A percentile compares a stretch with the other conserved stretches of the same genome.
phyloP scores from a whole-genome alignment of 2,797 vertebrate species.

The Coendou prehensilis region DNA sequence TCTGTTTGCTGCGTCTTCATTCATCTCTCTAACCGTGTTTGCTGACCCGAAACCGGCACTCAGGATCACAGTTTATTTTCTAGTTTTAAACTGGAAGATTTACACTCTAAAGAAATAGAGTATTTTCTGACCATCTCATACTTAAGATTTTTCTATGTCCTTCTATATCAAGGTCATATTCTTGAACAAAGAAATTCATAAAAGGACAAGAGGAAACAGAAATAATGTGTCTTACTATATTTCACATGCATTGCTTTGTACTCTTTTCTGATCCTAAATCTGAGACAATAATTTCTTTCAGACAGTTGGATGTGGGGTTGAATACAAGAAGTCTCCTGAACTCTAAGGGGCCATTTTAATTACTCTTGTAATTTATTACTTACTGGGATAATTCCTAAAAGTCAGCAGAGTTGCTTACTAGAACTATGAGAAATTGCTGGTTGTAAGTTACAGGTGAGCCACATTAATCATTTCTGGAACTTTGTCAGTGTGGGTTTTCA shows the following conservation, averaged over 20 bases:
- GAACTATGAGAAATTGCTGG: slow-evolving; percentile 75
- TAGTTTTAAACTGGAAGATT: background rate
- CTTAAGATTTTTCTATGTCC: background rate
- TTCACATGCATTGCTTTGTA: background rate
- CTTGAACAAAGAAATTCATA: background rate
- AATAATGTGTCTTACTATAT: background rate
- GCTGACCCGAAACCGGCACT: background rate
- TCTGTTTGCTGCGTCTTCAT: background rate
- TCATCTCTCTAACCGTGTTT: background rate
- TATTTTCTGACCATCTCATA: slow-evolving; percentile 17
- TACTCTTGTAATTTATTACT: slow-evolving; percentile 82
- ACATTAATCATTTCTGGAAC: slow-evolving; percentile 75
- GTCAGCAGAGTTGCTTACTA: slow-evolving; percentile 59
- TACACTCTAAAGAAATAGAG: background rate
- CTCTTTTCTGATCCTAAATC: slow-evolving; percentile 63
- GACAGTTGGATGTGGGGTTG: slow-evolving; percentile 20
- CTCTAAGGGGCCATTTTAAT: slow-evolving; percentile 75
- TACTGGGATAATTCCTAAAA: slow-evolving; percentile 65
- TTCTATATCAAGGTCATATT: background rate
- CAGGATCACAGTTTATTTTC: slow-evolving; percentile 57
- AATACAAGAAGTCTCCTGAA: slow-evolving; percentile 51
- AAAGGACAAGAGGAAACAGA: background rate
- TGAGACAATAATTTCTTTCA: slow-evolving; percentile 60
- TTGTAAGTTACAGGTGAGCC: slow-evolving; percentile 66
- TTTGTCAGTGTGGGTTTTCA: slow-evolving; percentile 66